Percentiles rank a stretch among this genome's conserved stretches.
phyloP scores from a whole-genome alignment of 2,113 vertebrate species.

The Elaphurus davidianus region DNA sequence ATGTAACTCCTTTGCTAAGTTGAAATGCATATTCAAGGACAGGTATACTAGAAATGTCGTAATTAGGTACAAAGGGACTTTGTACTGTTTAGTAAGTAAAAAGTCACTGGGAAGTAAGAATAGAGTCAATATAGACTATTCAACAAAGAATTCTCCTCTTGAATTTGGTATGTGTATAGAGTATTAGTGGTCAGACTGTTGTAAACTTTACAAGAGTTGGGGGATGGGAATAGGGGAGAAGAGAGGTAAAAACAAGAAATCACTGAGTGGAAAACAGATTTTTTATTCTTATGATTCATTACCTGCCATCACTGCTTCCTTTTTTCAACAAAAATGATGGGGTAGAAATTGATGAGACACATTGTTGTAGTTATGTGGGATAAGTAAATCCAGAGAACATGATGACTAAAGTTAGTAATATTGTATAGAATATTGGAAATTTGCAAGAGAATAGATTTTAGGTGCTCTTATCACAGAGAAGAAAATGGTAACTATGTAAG shows the following conservation, averaged over 20 bases:
- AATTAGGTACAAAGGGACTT: conserved; percentile 1
- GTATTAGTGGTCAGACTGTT: not conserved
- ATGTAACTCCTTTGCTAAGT: not conserved
- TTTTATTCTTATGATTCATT: conserved; percentile 46
- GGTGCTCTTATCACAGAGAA: not conserved
- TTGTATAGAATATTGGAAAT: not conserved
- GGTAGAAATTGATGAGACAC: not conserved
- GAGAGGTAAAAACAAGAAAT: not conserved
- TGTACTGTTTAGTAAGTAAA: conserved; percentile 5
- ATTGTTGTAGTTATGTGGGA: not conserved
- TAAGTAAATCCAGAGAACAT: not conserved
- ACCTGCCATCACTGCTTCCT: not conserved
- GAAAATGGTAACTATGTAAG: not conserved
- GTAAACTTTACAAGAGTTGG: not conserved
- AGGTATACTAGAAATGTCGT: not conserved
- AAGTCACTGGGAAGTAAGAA: not conserved
- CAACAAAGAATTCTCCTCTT: not conserved
- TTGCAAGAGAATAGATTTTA: not conserved
- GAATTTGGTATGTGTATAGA: not conserved
- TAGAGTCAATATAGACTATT: not conserved
- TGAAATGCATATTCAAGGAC: not conserved
- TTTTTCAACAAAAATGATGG: not conserved
- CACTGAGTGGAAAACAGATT: not conserved
- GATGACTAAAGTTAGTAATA: not conserved
- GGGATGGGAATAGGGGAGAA: not conserved